phyloP scores from a whole-genome alignment of 2,797 vertebrate species.

The Parauchenoglanis punctatus region DNA sequence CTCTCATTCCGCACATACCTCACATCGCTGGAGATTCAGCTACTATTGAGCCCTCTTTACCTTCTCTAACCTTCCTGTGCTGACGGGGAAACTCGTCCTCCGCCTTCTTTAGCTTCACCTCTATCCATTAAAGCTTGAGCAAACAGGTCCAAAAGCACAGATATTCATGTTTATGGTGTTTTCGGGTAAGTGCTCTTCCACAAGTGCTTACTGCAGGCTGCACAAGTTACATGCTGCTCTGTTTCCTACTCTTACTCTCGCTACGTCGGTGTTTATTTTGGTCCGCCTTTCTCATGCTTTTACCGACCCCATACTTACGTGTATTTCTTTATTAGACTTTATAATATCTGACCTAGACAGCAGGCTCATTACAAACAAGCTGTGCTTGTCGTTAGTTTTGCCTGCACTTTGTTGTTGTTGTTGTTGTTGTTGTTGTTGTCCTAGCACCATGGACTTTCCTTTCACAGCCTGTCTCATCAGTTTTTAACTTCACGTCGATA shows the following conservation, averaged over 20 bases:
- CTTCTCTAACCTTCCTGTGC: background rate
- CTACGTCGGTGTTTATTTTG: background rate
- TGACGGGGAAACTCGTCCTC: constrained; percentile 44
- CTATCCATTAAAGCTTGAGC: constrained; percentile 13
- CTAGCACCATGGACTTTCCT: background rate
- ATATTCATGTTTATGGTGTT: constrained; percentile 41
- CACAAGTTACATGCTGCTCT: background rate
- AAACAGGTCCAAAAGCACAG: constrained; percentile 22
- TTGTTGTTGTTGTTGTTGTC: too few relatives aligned
- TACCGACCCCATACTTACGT: background rate
- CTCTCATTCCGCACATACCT: constrained; percentile 97
- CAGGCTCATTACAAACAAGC: background rate
- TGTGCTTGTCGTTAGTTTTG: background rate
- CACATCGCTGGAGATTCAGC: constrained; percentile 87
- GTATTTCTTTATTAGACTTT: background rate
- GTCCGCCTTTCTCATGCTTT: background rate
- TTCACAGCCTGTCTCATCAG: background rate
- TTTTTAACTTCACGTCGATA: background rate
- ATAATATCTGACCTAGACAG: background rate
- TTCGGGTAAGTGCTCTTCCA: constrained; percentile 59
- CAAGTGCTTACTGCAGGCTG: constrained; percentile 3
- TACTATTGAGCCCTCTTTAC: constrained; percentile 59
- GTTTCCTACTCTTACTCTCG: background rate
- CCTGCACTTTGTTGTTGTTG: background rate
- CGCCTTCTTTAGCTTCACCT: background rate